Evolutionary conservation across 1,140 invertebrate genomes (phyloP).

Genomic region (Anastatus disparis): DNA sequence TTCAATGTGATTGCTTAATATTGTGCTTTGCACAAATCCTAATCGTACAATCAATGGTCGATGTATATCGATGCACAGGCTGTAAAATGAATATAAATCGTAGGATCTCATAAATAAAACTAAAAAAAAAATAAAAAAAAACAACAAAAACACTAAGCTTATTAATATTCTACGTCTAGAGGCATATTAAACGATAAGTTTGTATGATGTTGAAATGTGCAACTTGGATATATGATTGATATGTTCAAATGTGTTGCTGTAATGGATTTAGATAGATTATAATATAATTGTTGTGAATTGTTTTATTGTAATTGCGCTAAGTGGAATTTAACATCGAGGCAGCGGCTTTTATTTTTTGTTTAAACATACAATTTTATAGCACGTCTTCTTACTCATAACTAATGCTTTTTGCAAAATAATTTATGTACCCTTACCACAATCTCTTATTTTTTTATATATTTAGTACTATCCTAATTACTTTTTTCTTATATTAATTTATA

Average conservation of each 20-base stretch:
- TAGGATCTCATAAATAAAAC: constrained; percentile 1
- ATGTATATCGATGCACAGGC: constrained; percentile 44
- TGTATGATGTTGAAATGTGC: constrained; percentile 50
- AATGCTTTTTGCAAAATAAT: no score
- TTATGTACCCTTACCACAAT: no score
- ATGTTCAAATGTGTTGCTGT: constrained; percentile 40
- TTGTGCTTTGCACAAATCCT: constrained; percentile 53
- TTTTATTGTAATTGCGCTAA: constrained; percentile 31
- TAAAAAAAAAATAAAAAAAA: not conserved
- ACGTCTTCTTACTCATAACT: no score
- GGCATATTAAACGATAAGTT: constrained; percentile 42
- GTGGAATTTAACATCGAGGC: constrained; percentile 16
- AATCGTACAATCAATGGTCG: constrained; percentile 57
- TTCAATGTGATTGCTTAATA: constrained; percentile 53
- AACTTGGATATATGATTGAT: constrained; percentile 22
- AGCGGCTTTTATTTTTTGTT: constrained; percentile 9
- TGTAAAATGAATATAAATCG: constrained; percentile 21
- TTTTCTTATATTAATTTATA: no score
- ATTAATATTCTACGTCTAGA: constrained; percentile 18
- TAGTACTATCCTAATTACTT: no score
- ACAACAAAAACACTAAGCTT: not conserved
- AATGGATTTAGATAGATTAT: constrained; percentile 32
- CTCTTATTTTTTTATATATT: no score
- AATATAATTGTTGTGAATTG: constrained; percentile 18
- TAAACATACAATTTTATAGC: no score